Percentiles rank a stretch among this genome's conserved stretches.
These are phyloP conservation scores for Drosophila persimilis DNA, from an alignment of 1,140 invertebrate species.

Conservation along the genomic window DNA sequence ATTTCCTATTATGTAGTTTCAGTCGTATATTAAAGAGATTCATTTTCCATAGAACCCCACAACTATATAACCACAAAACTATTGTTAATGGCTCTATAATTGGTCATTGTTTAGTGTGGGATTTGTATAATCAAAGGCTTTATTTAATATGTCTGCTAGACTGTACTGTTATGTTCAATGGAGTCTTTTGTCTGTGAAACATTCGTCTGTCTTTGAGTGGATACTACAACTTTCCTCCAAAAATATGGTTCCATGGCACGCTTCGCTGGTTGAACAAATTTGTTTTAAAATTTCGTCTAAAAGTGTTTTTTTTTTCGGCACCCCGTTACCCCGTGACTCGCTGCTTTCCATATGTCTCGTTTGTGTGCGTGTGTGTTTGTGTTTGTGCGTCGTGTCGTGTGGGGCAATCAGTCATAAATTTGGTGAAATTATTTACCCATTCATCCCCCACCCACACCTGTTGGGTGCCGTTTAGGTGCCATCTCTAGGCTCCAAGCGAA, in stretches of 20 bases:
- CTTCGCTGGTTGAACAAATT: constrained; percentile 58
- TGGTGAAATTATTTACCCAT: constrained; percentile 52
- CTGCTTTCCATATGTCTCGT: neutral
- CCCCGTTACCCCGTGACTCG: neutral
- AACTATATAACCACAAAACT: too few species aligned
- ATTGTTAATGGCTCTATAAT: too few species aligned
- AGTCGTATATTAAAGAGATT: too few species aligned
- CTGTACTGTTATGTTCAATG: too few species aligned
- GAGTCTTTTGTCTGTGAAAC: too few species aligned
- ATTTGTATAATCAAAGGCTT: too few species aligned
- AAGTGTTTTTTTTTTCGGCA: constrained; percentile 20
- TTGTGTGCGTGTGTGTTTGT: neutral
- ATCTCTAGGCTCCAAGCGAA: constrained; percentile 1
- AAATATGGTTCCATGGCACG: constrained; percentile 21
- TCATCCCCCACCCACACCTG: constrained; percentile 1
- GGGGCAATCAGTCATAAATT: constrained; percentile 59
- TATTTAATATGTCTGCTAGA: too few species aligned
- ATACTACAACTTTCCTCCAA: neutral
- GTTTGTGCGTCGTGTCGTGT: constrained; percentile 36
- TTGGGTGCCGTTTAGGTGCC: constrained; percentile 2
- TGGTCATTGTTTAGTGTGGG: too few species aligned
- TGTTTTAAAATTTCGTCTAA: constrained; percentile 46
- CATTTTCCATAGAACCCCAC: too few species aligned
- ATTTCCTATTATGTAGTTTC: too few species aligned
- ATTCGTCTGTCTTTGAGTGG: too few species aligned